Conservation (phyloP, 2,888 invertebrate genomes). For the Ectemnius continuus region DNA sequence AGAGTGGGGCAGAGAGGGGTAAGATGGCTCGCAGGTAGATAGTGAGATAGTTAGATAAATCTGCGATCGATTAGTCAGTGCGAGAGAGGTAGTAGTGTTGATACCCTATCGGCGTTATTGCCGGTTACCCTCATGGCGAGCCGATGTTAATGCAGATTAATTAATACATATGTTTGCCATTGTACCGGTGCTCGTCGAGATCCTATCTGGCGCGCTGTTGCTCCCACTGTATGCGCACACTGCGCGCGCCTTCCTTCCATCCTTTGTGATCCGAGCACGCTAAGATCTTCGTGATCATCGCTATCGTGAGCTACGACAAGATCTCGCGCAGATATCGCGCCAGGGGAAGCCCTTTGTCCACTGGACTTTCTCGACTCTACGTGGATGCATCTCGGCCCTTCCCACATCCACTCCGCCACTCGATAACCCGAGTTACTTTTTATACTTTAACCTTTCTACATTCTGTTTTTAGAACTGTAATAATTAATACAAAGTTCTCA, state of each 20-base stretch:
- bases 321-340: slow-evolving; percentile 58
- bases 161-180: slow-evolving; percentile 65
- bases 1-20: too few relatives aligned
- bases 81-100: too few relatives aligned
- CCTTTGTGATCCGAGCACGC: slow-evolving; percentile 54
- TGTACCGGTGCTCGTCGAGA: slow-evolving; percentile 61
- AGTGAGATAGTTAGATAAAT: too few relatives aligned
- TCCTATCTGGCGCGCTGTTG: slow-evolving; percentile 53
- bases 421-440: background rate
- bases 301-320: slow-evolving; percentile 59
- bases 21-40: too few relatives aligned
- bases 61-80: too few relatives aligned
- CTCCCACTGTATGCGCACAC: too few relatives aligned
- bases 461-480: too few relatives aligned
- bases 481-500: too few relatives aligned
- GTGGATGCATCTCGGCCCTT: slow-evolving; percentile 11
- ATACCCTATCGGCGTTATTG: too few relatives aligned
- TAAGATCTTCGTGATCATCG: slow-evolving; percentile 44
- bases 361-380: slow-evolving; percentile 22
- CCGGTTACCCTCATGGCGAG: slow-evolving; percentile 23
- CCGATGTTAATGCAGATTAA: slow-evolving; percentile 59
- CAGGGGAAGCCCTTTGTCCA: slow-evolving; percentile 47
- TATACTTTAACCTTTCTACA: too few relatives aligned
- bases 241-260: slow-evolving; percentile 53
- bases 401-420: background rate